These are phyloP conservation scores for Erythrocercus mccallii DNA, from an alignment of 2,113 vertebrate genomes.

Conservation along the genomic window DNA sequence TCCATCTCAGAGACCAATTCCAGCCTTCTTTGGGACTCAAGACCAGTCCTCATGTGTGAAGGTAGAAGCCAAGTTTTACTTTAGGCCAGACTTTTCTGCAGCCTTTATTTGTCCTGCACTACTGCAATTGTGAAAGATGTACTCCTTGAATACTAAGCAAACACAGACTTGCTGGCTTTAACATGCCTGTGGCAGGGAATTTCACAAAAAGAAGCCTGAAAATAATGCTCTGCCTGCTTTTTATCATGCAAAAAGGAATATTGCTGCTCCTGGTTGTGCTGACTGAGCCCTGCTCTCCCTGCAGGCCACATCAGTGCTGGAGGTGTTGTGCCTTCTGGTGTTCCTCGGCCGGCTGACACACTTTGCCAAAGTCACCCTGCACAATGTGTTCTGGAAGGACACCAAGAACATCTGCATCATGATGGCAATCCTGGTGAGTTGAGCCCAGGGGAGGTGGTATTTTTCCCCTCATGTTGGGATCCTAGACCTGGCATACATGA, in stretches of 20 bases:
- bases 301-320: slow-evolving; percentile 81
- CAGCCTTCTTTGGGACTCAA: not conserved
- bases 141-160: not conserved
- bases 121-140: not conserved
- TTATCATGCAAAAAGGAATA: not conserved
- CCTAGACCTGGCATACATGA: not conserved
- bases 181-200: not conserved
- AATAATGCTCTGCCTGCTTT: not conserved
- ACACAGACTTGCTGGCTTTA: not conserved
- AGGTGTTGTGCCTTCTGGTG: slow-evolving; percentile 82
- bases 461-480: not conserved
- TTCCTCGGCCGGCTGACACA: slow-evolving; percentile 83
- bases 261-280: not conserved
- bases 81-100: not conserved
- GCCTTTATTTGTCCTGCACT: not conserved
- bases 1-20: not conserved
- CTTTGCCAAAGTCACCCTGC: slow-evolving; percentile 84
- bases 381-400: slow-evolving; percentile 89
- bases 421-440: slow-evolving; percentile 75
- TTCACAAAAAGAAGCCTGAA: not conserved
- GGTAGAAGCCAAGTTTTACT: not conserved
- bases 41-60: not conserved
- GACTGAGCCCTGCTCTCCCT: not conserved
- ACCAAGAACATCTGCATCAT: slow-evolving; percentile 94
- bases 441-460: not conserved